Percentiles rank a stretch among this genome's conserved stretches.
Conservation (phyloP, 2,113 vertebrate species). For the Perca schrenkii region DNA sequence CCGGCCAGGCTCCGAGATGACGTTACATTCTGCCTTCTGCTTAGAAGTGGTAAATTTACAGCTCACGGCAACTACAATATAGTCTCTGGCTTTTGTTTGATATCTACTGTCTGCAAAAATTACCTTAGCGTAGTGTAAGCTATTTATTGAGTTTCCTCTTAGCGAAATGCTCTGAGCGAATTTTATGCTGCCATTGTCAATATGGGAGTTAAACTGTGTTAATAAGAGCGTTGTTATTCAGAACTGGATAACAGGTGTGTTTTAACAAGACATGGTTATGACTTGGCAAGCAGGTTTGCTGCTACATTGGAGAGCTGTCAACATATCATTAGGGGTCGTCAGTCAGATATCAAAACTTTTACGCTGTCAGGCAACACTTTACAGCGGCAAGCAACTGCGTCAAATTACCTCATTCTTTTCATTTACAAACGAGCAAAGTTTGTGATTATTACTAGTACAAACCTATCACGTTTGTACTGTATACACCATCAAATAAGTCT, state of each 20-base stretch:
- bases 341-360: background rate
- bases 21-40: too few species aligned
- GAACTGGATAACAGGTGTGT: background rate
- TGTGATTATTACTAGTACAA: background rate
- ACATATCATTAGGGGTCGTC: background rate
- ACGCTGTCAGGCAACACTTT: background rate
- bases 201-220: too few species aligned
- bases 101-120: too few species aligned
- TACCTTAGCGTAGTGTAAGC: too few species aligned
- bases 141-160: too few species aligned
- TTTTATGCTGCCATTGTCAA: too few species aligned
- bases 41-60: too few species aligned
- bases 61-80: too few species aligned
- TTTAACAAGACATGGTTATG: background rate
- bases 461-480: background rate
- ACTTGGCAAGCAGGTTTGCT: background rate
- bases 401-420: background rate
- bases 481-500: background rate
- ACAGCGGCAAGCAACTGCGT: background rate
- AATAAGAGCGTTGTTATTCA: background rate
- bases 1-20: too few species aligned
- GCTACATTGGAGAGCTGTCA: background rate
- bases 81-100: too few species aligned
- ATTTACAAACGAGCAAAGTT: background rate
- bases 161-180: too few species aligned